Evolutionary conservation across 2,113 vertebrate genomes (phyloP), one percentile per base, ranked within the genome.

Genomic region (Genyomyrus donnyi): DNA sequence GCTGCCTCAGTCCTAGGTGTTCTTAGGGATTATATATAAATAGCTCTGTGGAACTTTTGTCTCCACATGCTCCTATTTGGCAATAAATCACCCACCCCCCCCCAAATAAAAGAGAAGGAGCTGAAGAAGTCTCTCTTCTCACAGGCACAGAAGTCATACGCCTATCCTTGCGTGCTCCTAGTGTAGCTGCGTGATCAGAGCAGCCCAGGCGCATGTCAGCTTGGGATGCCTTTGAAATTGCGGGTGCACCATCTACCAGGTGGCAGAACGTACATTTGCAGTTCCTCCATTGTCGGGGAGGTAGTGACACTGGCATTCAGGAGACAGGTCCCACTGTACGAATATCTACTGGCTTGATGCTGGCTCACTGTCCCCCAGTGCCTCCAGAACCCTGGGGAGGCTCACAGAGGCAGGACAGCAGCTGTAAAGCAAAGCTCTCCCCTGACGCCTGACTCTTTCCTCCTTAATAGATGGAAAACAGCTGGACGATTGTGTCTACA

Each of bases 1-100:
- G 11, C 17, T 15, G 46, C 85, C 49, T 70, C 88, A 87, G 62
- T 3, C 27, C 24, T 66, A 35, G 50, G 24, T 89, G 50, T 10
- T 62, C 88, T 62, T 89, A 88, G 89, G 45, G 0, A 85, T 58
- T 87, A 70, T 89, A 62, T 50, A 90, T 89, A 48, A 90, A 89
- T 7, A 90, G 87, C 27, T 90, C 24, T 89, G 88, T 70, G 50
- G 8, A 39, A 42, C 52, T 85, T 50, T 66, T 56, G 85, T 87
- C 4, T 89, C 35, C 50, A 21, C 89, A 66, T 9, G 1, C 11
- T 88, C 83, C 66, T 89, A 89, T 48, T 89, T 48, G 45, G 90
- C 90, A 88, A 89, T 88, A 90, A 90, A 27, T 93, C 85, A 13
- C 52, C 4, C 52, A 4, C 17, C 50, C 50, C 6, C 42, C 35